These are phyloP conservation scores for Limanda limanda DNA, from an alignment of 2,113 vertebrate species.

Conservation along the genomic window DNA sequence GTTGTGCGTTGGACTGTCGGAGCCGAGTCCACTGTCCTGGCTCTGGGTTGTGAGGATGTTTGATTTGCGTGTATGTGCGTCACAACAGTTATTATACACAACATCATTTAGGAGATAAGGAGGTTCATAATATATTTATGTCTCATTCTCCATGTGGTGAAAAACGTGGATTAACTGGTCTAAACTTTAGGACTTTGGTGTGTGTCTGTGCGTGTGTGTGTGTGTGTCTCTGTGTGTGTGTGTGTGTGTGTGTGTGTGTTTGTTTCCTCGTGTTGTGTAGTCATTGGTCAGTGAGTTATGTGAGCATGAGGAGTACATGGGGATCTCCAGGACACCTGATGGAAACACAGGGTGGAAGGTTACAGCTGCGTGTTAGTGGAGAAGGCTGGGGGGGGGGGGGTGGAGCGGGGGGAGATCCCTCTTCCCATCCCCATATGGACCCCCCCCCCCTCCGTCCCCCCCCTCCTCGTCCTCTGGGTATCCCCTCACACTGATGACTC, in stretches of 20 bases:
- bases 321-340: constrained; percentile 67
- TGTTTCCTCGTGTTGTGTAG: neutral
- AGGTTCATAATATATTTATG: too few relatives aligned
- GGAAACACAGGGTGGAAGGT: constrained; percentile 68
- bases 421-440: constrained; percentile 55
- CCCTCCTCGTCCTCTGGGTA: constrained; percentile 42
- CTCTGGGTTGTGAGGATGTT: neutral
- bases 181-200: too few relatives aligned
- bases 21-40: neutral
- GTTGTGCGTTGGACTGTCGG: constrained; percentile 1
- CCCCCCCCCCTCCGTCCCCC: neutral
- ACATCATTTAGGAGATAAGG: too few relatives aligned
- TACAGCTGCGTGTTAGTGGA: constrained; percentile 47
- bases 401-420: constrained; percentile 51
- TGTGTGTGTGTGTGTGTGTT: neutral
- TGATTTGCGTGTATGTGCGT: neutral
- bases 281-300: neutral
- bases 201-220: neutral
- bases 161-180: too few relatives aligned
- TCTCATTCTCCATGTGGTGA: too few relatives aligned
- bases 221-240: neutral
- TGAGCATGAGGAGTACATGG: neutral
- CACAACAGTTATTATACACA: too few relatives aligned
- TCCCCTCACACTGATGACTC: constrained; percentile 56
- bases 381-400: too few relatives aligned